Conservation (phyloP, 2,888 invertebrate genomes). For the Creontiades dilutus region DNA sequence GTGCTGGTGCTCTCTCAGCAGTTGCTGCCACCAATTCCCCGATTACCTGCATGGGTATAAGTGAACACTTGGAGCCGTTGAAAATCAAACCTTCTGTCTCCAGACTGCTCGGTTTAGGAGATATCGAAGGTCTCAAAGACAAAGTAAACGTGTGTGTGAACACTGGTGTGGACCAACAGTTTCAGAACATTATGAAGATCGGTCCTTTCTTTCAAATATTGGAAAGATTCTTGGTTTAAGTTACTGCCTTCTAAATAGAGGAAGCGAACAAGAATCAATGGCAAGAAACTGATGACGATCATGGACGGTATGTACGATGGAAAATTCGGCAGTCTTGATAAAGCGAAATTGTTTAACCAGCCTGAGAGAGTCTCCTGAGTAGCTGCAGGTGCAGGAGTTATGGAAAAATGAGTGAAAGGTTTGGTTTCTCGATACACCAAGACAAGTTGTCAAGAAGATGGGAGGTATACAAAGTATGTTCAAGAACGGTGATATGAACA, state of each 20-base stretch:
- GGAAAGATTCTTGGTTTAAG: constrained; percentile 98
- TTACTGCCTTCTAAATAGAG: constrained; percentile 98
- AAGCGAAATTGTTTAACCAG: constrained; percentile 96
- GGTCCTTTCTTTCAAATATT: constrained; percentile 99
- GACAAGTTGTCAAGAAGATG: constrained; percentile 99
- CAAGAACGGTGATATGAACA: constrained; percentile 98
- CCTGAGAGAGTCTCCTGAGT: constrained; percentile 89
- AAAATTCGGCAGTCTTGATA: constrained; percentile 96
- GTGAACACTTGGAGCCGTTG: constrained; percentile 98
- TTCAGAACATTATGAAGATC: constrained; percentile 99
- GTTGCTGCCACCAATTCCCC: constrained; percentile 99
- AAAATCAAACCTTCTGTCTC: constrained; percentile 99
- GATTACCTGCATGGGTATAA: constrained; percentile 99
- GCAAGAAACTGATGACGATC: constrained; percentile 99
- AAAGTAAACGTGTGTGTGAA: constrained; percentile 98
- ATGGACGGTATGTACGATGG: constrained; percentile 99
- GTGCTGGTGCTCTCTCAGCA: too few relatives aligned
- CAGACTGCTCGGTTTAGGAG: constrained; percentile 98
- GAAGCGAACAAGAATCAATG: constrained; percentile 99
- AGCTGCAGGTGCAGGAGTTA: constrained; percentile 95
- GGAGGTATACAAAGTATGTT: constrained; percentile 99
- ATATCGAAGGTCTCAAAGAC: constrained; percentile 98
- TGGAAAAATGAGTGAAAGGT: constrained; percentile 97
- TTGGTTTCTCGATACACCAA: constrained; percentile 98
- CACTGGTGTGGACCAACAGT: constrained; percentile 99